Base-by-base conservation (phyloP, 2,797 vertebrate species). In the Pseudocheirus occidentalis region DNA sequence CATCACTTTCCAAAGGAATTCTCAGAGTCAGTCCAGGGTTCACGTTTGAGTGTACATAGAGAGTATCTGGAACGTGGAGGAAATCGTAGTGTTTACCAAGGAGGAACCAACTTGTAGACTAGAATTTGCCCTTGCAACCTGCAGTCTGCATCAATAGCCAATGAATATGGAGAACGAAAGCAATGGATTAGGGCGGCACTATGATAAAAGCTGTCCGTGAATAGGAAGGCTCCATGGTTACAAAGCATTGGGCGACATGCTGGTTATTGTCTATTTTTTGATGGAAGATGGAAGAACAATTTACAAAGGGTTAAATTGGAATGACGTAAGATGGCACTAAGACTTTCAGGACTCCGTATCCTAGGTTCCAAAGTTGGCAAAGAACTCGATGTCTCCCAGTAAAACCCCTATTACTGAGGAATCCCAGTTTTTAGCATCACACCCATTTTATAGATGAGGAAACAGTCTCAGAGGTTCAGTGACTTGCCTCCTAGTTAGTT, bases 111-210 rank as follows among this genome's bases (percentile, higher is more conserved):
- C 59, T 5, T 92, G 0, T 54, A 94, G 56, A 56, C 56, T 93
- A 58, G 52, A 94, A 7, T n/a, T 4, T 55, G 40, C 57, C 40
- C n/a, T 96, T 66, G 46, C 50, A 54, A 50, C 27, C 11, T 10
- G 57, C 7, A 95, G 58, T 93, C 62, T 93, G 24, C 59, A 56
- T 62, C 7, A 73, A 95, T 93, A 95, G 50, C n/a, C 92, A 91
- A 13, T 0, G 2, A 13, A 28, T 87, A 93, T 90, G 94, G 56
- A 96, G 89, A 96, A 91, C n/a, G 58, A 94, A 62, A 58, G 46
- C 7, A 55, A 91, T n/a, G n/a, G n/a, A 18, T 73, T 73, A 18
- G 34, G 57, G 28, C 29, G 57, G 57, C 27, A 28, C 28, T 58
- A 10, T 29, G n/a, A n/a, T 21, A 16, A 34, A 18, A 73, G 34